A percentile compares a stretch with the other conserved stretches of the same genome.
phyloP scores from a whole-genome alignment of 2,888 invertebrate genomes.

The Odontomyia ornata region DNA sequence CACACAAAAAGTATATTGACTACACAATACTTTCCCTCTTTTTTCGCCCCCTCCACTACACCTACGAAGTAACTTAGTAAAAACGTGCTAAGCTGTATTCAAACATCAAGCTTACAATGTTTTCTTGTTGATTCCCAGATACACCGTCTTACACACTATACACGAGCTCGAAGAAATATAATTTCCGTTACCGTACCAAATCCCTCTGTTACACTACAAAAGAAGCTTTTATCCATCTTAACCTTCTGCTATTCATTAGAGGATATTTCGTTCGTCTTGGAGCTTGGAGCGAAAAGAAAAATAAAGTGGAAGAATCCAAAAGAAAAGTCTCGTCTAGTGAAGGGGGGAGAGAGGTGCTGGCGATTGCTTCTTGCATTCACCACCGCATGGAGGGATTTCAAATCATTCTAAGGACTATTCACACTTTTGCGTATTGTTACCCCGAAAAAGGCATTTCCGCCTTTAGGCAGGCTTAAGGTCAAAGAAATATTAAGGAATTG shows the following conservation, averaged over 20 bases:
- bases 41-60: no score
- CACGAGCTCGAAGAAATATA: conserved; percentile 11
- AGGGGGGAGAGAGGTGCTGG: no score
- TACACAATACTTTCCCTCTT: no score
- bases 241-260: conserved; percentile 29
- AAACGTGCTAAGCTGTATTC: conserved; percentile 31
- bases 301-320: not conserved
- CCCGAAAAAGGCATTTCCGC: not conserved
- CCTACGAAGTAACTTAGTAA: no score
- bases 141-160: not conserved
- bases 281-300: not conserved
- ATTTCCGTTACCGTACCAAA: conserved; percentile 25
- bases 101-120: conserved; percentile 29
- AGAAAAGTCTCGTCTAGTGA: not conserved
- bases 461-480: not conserved
- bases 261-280: not conserved
- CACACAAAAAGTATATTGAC: no score
- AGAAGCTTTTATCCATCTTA: conserved; percentile 40
- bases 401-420: conserved; percentile 19
- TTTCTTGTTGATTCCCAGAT: not conserved
- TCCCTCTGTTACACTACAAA: conserved; percentile 13
- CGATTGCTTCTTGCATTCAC: not conserved
- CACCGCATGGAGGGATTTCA: conserved; percentile 13
- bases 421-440: conserved; percentile 16
- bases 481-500: not conserved